These are phyloP conservation scores for Stegostoma tigrinum DNA, from an alignment of 2,113 vertebrate genomes.

Conservation along the genomic window DNA sequence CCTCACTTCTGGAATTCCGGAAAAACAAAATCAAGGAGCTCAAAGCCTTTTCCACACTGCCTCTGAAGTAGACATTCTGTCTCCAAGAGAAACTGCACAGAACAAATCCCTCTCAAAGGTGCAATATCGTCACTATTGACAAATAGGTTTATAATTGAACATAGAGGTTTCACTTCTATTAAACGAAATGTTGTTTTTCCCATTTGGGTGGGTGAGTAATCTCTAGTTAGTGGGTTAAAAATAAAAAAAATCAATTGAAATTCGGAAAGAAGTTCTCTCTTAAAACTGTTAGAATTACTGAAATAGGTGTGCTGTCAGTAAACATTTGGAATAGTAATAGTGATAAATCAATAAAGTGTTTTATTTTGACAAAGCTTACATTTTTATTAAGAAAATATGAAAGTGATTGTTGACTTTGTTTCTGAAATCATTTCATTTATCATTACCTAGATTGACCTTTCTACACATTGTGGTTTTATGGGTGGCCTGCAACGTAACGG, in stretches of 20 bases:
- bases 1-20: too few relatives aligned
- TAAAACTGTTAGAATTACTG: background rate
- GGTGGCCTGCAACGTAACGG: constrained; percentile 93
- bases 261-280: background rate
- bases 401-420: background rate
- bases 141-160: background rate
- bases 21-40: too few relatives aligned
- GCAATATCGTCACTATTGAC: background rate
- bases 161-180: background rate
- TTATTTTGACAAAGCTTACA: background rate
- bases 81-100: too few relatives aligned
- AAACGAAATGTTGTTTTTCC: background rate
- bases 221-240: background rate
- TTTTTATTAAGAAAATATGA: background rate
- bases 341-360: background rate
- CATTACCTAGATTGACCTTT: constrained; percentile 73
- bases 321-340: background rate
- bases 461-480: constrained; percentile 93
- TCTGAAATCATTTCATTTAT: background rate
- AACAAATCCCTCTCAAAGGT: too few relatives aligned
- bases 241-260: background rate
- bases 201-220: background rate
- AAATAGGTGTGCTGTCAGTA: background rate
- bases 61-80: too few relatives aligned
- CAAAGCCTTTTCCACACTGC: too few relatives aligned